These are phyloP conservation scores for Mastomys coucha DNA, from an alignment of 2,113 vertebrate species.

Conservation along the genomic window DNA sequence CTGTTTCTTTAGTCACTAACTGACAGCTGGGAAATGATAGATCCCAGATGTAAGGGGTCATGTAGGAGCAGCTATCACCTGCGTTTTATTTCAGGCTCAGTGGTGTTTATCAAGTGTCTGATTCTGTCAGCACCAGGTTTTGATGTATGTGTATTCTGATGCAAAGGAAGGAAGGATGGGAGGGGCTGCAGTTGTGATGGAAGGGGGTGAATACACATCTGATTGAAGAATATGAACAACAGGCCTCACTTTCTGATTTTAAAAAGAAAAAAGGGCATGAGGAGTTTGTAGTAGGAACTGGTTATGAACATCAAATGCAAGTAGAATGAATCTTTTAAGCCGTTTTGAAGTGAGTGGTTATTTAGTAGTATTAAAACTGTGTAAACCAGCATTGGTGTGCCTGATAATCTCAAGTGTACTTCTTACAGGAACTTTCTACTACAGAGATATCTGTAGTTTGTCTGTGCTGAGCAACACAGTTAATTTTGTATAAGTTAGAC, in stretches of 20 bases:
- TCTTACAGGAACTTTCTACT: neutral
- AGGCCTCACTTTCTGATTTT: neutral
- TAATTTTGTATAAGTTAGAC: neutral
- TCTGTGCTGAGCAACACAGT: neutral
- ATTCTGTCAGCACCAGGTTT: slow-evolving; percentile 36
- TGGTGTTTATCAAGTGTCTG: slow-evolving; percentile 47
- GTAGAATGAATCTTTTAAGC: neutral
- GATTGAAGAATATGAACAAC: neutral
- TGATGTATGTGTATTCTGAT: neutral
- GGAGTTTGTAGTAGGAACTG: neutral
- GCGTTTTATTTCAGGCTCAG: slow-evolving; percentile 49
- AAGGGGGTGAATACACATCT: neutral
- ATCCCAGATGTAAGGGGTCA: slow-evolving; percentile 48
- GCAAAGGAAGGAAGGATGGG: neutral
- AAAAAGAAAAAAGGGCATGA: neutral
- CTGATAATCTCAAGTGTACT: neutral
- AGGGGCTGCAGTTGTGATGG: neutral
- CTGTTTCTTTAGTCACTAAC: slow-evolving; percentile 24
- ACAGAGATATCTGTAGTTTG: slow-evolving; percentile 14
- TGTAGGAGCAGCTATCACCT: neutral
- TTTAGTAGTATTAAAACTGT: neutral
- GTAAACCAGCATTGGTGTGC: neutral
- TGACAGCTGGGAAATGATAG: slow-evolving; percentile 15
- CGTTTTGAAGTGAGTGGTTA: neutral
- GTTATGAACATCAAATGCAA: neutral